phyloP scores from a whole-genome alignment of 2,797 vertebrate species.

The Catostomus latipinnis region DNA sequence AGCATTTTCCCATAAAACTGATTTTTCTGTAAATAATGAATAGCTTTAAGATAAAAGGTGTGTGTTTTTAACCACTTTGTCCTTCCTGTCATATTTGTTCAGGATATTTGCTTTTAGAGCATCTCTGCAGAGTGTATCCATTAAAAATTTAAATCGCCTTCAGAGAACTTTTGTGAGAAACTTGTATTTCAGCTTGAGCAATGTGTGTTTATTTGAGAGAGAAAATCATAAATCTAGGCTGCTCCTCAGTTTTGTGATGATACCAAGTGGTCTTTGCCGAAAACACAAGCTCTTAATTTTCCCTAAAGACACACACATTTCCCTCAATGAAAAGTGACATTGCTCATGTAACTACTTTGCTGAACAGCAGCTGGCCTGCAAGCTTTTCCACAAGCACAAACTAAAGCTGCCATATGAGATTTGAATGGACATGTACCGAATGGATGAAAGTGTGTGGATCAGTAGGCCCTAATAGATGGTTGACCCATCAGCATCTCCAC shows the following conservation, averaged over 20 bases:
- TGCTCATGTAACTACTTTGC: constrained; percentile 40
- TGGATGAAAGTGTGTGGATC: not conserved
- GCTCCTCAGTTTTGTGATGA: constrained; percentile 10
- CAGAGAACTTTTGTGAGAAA: constrained; percentile 21
- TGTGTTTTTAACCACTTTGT: constrained; percentile 23
- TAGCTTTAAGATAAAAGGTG: not conserved
- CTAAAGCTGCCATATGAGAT: constrained; percentile 36
- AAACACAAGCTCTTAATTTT: constrained; percentile 9
- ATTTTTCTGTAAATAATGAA: not conserved
- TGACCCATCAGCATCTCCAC: not conserved
- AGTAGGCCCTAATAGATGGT: constrained; percentile 7
- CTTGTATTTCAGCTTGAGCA: constrained; percentile 32
- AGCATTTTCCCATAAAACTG: not conserved
- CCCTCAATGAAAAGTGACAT: constrained; percentile 35
- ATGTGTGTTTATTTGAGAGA: not conserved
- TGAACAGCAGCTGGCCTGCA: constrained; percentile 29
- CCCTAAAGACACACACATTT: constrained; percentile 26
- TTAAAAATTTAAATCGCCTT: constrained; percentile 41
- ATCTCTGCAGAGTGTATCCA: constrained; percentile 26
- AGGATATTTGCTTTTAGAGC: constrained; percentile 23
- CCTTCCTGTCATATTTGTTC: constrained; percentile 18
- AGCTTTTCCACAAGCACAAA: constrained; percentile 27
- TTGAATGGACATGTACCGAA: constrained; percentile 20
- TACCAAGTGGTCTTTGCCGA: constrained; percentile 4
- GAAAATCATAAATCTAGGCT: constrained; percentile 29